Evolutionary conservation across 2,888 invertebrate species (phyloP), one percentile per base, ranked within the genome.

Genomic region (Stegophylla sp.): DNA sequence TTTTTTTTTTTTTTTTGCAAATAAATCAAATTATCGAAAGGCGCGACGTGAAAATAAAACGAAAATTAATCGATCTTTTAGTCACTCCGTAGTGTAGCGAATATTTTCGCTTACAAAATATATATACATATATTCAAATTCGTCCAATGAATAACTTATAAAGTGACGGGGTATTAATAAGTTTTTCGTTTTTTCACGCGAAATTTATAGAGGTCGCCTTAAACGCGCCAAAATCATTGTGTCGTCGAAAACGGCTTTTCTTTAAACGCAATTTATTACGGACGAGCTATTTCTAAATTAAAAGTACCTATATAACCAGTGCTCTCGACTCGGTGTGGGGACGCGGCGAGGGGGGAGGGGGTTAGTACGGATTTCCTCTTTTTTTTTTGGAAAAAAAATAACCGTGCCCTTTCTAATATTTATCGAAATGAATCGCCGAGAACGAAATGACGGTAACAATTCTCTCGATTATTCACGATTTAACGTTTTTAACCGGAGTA

Each of bases 61-160:
- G 0, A 34, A 61, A 61, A 61, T 61, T 34, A 61, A 61, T 61
- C 61, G 59, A 28, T 9, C 26, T 4, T 59, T 59, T 13, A 28
- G 26, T 28, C 15, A 26, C 28, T 3, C 3, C 15, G 17, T 20
- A 10, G 9, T 64, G 3, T 64, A 41, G 41, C n/a, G n/a, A 20
- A 41, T 28, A 15, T 61, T 61, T 61, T 61, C 28, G n/a, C n/a
- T 9, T 20, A 20, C 13, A 41, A 61, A 28, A 43, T 41, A n/a
- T 34, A n/a, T n/a, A n/a, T n/a, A n/a, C n/a, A 41, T 34, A 10
- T 41, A 64, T 64, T 20, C 2, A 12, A 20, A 43, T 64, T 64
- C 20, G 1, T 12, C 61, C 59, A 41, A 64, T 41, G 20, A 64
- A 64, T 41, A 41, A 64, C 41, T 41, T 64, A 64, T 41, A 64